Percentiles rank a stretch among this genome's conserved stretches.
Conservation (phyloP, 2,888 invertebrate genomes). For the Agrochola litura region DNA sequence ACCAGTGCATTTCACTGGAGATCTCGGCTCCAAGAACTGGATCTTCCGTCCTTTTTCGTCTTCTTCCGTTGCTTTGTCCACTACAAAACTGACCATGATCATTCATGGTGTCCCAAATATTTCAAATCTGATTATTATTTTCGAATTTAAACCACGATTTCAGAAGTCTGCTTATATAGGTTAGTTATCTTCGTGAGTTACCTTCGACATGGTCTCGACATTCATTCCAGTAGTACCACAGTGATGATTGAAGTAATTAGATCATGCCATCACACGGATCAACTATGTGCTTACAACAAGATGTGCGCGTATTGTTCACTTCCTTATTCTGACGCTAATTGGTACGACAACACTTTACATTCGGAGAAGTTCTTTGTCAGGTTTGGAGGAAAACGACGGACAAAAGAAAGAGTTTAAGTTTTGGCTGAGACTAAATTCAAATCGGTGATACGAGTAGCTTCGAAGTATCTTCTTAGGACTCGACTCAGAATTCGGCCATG, state of each 20-base stretch:
- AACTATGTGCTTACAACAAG: conserved; percentile 47
- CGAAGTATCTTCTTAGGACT: too few relatives aligned
- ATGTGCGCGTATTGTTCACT: conserved; percentile 68
- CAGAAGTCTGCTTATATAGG: not conserved
- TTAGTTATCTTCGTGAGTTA: not conserved
- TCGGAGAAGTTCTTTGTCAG: conserved; percentile 24
- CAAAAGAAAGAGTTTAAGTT: not conserved
- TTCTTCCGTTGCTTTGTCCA: not conserved
- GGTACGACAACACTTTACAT: conserved; percentile 48
- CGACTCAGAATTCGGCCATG: too few relatives aligned
- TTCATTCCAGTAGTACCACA: conserved; percentile 53
- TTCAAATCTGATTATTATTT: not conserved
- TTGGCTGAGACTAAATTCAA: not conserved
- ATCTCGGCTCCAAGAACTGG: not conserved
- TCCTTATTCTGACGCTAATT: conserved; percentile 72
- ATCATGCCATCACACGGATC: conserved; percentile 70
- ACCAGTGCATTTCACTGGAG: not conserved
- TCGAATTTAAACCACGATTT: not conserved
- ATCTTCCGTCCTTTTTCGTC: not conserved
- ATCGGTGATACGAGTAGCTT: too few relatives aligned
- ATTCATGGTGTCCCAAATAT: not conserved
- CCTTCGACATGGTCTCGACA: conserved; percentile 10
- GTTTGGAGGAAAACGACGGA: not conserved
- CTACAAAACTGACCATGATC: not conserved
- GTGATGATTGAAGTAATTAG: conserved; percentile 72